These are phyloP conservation scores for Sternotherus odoratus DNA, from an alignment of 2,797 vertebrate species.

Conservation along the genomic window DNA sequence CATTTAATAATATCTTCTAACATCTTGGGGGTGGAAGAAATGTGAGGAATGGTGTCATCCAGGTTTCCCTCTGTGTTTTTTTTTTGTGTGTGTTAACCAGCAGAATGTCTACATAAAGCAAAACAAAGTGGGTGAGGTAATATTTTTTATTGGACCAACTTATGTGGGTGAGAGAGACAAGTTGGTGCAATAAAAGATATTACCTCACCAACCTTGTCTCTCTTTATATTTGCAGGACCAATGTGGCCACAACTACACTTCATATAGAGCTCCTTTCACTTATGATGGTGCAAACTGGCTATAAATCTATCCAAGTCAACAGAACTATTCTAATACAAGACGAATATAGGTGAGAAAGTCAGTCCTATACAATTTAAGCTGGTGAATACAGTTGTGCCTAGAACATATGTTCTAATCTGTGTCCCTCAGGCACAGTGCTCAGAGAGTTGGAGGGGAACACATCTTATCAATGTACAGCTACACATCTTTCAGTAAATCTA, in stretches of 20 bases:
- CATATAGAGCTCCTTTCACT: constrained; percentile 17
- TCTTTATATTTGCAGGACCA: not conserved
- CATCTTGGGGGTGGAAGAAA: constrained; percentile 67
- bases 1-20: constrained; percentile 65
- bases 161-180: not conserved
- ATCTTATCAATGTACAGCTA: constrained; percentile 35
- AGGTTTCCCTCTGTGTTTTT: constrained; percentile 57
- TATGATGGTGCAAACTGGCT: constrained; percentile 19
- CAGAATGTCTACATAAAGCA: constrained; percentile 4
- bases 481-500: constrained; percentile 38
- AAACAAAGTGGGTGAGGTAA: not conserved
- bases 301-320: constrained; percentile 49
- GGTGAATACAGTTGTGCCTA: not conserved
- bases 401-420: not conserved
- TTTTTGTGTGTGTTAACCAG: constrained; percentile 52
- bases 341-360: not conserved
- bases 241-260: not conserved
- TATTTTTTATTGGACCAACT: not conserved
- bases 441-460: constrained; percentile 26
- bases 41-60: constrained; percentile 29
- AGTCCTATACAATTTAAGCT: not conserved
- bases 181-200: not conserved
- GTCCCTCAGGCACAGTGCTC: constrained; percentile 14
- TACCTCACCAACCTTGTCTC: not conserved
- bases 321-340: not conserved